A percentile compares a stretch with the other conserved stretches of the same genome.
Conservation (phyloP, 2,797 vertebrate species). For the Oreortyx pictus region DNA sequence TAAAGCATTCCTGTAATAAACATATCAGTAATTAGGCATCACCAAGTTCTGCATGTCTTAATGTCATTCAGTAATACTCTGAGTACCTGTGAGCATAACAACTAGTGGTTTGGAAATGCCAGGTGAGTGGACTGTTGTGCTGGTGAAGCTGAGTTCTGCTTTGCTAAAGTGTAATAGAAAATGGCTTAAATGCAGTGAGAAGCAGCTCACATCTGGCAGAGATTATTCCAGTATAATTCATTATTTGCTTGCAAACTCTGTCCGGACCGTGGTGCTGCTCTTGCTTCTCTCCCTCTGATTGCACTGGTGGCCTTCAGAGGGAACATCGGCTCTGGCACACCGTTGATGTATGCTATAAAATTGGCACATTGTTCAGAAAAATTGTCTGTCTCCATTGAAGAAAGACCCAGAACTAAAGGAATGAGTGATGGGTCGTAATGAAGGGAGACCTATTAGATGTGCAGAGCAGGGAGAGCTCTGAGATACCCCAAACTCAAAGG, state of each 20-base stretch:
- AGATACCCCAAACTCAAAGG: not conserved
- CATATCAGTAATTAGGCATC: not conserved
- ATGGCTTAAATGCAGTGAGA: not conserved
- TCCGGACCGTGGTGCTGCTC: not conserved
- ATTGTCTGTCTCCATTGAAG: not conserved
- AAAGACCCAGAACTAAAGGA: conserved; percentile 2
- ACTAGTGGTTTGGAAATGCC: not conserved
- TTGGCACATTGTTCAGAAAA: not conserved
- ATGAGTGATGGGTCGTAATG: not conserved
- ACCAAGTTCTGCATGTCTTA: not conserved
- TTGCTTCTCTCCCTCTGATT: conserved; percentile 1
- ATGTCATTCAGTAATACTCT: not conserved
- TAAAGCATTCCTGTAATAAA: not conserved
- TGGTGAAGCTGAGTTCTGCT: not conserved
- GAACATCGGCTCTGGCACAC: not conserved
- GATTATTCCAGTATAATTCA: not conserved
- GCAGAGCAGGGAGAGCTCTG: not conserved
- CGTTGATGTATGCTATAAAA: not conserved
- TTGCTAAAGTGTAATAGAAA: not conserved
- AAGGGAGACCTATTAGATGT: not conserved
- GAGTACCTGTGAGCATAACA: not conserved
- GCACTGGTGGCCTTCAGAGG: conserved; percentile 22
- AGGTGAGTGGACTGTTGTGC: not conserved
- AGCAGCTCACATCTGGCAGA: not conserved
- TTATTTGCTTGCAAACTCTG: conserved; percentile 1